Evolutionary conservation across 2,797 vertebrate genomes (phyloP), one percentile per base, ranked within the genome.

Genomic region (Neosilurus hyrtlii): DNA sequence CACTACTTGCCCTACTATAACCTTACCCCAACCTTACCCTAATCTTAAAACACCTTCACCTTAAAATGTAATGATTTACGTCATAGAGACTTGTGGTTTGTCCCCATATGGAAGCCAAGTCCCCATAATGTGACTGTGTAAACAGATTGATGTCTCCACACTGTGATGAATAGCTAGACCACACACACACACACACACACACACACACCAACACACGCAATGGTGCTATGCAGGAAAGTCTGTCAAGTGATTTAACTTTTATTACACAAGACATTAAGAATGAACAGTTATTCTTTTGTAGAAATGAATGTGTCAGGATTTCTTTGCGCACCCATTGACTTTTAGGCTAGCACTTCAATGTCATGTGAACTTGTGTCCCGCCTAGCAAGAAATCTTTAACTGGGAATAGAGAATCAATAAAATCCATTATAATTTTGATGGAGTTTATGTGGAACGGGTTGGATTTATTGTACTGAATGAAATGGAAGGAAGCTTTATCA

Each of bases 361-460:
- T 20, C 51, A 73, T 54, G 24, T 82, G 77, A 22, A 82, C 54
- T 84, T 86, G 84, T 88, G 70, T 65, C 70, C 83, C 18, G 86
- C 82, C 84, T 83, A 87, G 35, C 82, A 70, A 80, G 79, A 84
- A 75, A 79, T 80, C 77, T 88, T 89, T 77, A 90, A 90, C 86
- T 87, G 49, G 85, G 54, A 83, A 81, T 56, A 70, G 82, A 83
- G 66, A 89, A 90, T 91, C 35, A 78, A 89, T 86, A 82, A 56
- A 87, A 90, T 90, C 86, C 81, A 91, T 90, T 85, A 89, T 70
- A 81, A 88, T 82, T 70, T 81, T 81, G 81, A 90, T 87, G 85
- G 89, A 88, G 80, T 61, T 65, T 59, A 57, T 87, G 83, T 81
- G 77, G 83, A 84, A 80, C 26, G 26, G 54, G 61, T 63, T 61